A percentile compares a stretch with the other conserved stretches of the same genome.
Evolutionary conservation across 2,888 invertebrate genomes (phyloP).

Genomic region (Omphaloscelis lunosa): DNA sequence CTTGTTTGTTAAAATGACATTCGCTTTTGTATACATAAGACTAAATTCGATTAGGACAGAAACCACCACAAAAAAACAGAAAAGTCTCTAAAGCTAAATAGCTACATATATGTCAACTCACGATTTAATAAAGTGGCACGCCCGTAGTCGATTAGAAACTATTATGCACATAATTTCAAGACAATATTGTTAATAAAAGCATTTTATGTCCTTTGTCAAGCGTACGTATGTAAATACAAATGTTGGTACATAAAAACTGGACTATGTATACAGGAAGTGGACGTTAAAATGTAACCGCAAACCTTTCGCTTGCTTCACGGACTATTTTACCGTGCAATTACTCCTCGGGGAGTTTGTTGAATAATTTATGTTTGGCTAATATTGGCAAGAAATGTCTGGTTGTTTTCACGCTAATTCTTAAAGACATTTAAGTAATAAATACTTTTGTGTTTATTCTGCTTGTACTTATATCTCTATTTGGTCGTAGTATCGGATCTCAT

Average conservation of each 20-base stretch:
- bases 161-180: constrained; percentile 8
- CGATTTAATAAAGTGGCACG: constrained; percentile 1
- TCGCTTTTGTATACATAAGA: constrained; percentile 4
- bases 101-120: neutral
- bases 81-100: neutral
- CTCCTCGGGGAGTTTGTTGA: constrained; percentile 52
- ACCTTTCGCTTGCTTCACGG: constrained; percentile 65
- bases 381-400: constrained; percentile 32
- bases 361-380: constrained; percentile 44
- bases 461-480: no score
- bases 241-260: constrained; percentile 49
- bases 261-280: constrained; percentile 69
- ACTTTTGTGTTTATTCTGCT: no score
- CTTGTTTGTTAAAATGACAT: constrained; percentile 5
- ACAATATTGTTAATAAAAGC: constrained; percentile 8
- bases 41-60: neutral
- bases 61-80: neutral
- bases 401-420: constrained; percentile 12
- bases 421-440: neutral
- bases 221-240: constrained; percentile 6
- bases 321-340: constrained; percentile 62
- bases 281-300: constrained; percentile 62
- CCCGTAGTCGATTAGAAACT: neutral
- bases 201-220: constrained; percentile 6
- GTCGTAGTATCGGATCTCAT: no score